Evolutionary conservation across 92 coral and sea anemone species (phyloP), one percentile per base, ranked within the genome.

Genomic region (Palythoa grandis): DNA sequence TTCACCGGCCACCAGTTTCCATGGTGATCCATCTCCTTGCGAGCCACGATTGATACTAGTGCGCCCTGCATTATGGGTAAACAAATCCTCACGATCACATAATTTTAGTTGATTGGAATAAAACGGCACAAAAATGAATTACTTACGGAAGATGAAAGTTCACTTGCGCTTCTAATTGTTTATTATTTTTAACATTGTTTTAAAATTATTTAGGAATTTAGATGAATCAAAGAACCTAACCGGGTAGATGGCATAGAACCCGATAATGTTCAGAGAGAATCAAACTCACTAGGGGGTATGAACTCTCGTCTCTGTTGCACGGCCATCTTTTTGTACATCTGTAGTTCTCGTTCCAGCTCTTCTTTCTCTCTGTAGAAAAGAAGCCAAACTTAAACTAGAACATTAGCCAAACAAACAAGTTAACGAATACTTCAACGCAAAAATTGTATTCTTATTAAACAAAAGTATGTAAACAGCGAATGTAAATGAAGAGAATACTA

Each of bases 1-100:
- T 63, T 94, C 98, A 38, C 95, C 91, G 0, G 98, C 95, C 47
- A 94, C 98, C 68, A 94, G 86, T 73, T 94, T 94, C 98, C 98
- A 94, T 70, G 90, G 95, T 25, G 91, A 92, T 3, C 90, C 90
- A 47, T 90, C 93, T n/a, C 69, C 69, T 50, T 88, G 93, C 39
- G 82, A 67, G 29, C 38, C 88, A 16, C 93, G 93, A 22, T 78
- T 72, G 61, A 86, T 23, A 65, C 95, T 94, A 38, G 91, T 68
- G 7, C 95, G 89, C 86, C 98, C 98, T 94, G 90, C 40, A n/a
- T 63, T 63, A 6, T n/a, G 29, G 29, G 9, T 19, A n/a, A 63
- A 43, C 50, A 43, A 29, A 29, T 29, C 35, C 35, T 29, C 35
- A 29, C 35, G 35, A 43, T 43, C 50, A 43, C 50, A 43, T 1